phyloP scores from a whole-genome alignment of 2,797 vertebrate genomes.

The Oryzias sinensis region DNA sequence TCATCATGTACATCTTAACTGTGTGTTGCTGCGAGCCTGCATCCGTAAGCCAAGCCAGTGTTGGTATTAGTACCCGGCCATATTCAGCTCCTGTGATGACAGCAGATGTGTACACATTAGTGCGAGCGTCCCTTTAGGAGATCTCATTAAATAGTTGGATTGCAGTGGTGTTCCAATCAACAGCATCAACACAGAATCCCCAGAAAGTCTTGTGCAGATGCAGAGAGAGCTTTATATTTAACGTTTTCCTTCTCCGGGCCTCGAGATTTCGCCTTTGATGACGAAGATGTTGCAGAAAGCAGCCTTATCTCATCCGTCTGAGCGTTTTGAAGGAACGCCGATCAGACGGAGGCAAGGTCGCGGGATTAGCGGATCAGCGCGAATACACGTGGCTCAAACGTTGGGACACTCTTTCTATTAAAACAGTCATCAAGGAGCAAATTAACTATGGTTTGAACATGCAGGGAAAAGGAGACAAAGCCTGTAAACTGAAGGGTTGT shows the following conservation, averaged over 20 bases:
- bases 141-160: conserved; percentile 64
- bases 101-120: conserved; percentile 71
- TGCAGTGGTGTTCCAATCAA: conserved; percentile 63
- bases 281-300: not conserved
- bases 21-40: conserved; percentile 24
- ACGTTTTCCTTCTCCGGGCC: conserved; percentile 1
- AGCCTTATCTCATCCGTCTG: conserved; percentile 31
- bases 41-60: conserved; percentile 22
- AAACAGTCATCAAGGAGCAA: conserved; percentile 3
- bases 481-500: conserved; percentile 52
- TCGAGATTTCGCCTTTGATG: conserved; percentile 9
- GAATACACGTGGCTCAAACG: conserved; percentile 19
- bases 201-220: conserved; percentile 11
- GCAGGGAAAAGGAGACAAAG: not conserved
- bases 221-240: conserved; percentile 7
- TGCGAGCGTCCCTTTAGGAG: conserved; percentile 58
- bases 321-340: conserved; percentile 36
- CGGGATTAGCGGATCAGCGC: conserved; percentile 39
- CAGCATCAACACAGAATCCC: conserved; percentile 51
- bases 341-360: conserved; percentile 47
- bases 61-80: conserved; percentile 59
- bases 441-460: conserved; percentile 14
- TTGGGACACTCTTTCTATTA: not conserved
- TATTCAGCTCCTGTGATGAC: conserved; percentile 54
- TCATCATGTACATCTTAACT: conserved; percentile 47